Evolutionary conservation across 1,140 invertebrate species (phyloP).

Genomic region (Hydropsyche tenuis): DNA sequence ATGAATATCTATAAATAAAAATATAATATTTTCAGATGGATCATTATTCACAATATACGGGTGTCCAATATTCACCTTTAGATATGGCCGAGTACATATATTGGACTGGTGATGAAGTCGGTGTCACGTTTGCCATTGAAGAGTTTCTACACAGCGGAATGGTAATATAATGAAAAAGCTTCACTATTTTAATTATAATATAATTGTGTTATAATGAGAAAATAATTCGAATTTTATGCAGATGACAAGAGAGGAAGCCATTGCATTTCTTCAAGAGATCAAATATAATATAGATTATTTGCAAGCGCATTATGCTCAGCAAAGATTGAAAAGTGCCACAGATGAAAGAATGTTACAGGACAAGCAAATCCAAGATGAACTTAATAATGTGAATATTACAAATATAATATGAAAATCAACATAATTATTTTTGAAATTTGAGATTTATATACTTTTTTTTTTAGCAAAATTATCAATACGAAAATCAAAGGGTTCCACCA

Average conservation of each 20-base stretch:
- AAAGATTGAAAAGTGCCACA: constrained; percentile 52
- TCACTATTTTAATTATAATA: constrained; percentile 6
- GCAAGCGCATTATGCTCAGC: constrained; percentile 67
- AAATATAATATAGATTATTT: constrained; percentile 73
- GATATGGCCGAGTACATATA: constrained; percentile 81
- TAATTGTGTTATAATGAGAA: not conserved
- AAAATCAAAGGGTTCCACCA: constrained; percentile 31
- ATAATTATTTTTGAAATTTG: not conserved
- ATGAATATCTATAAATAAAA: not conserved
- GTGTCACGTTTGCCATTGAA: constrained; percentile 74
- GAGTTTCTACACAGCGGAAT: constrained; percentile 75
- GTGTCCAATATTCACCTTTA: constrained; percentile 70
- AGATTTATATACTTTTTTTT: not conserved
- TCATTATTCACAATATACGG: constrained; percentile 59
- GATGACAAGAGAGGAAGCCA: constrained; percentile 74
- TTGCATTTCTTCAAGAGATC: constrained; percentile 76
- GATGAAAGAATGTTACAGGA: constrained; percentile 60
- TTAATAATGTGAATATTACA: constrained; percentile 16
- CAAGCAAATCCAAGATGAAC: constrained; percentile 53
- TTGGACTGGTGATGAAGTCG: constrained; percentile 78
- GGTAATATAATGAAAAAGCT: constrained; percentile 58
- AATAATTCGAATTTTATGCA: constrained; percentile 54
- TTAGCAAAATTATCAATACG: constrained; percentile 11
- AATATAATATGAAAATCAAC: not conserved
- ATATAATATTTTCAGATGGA: constrained; percentile 53